Base-by-base conservation (phyloP, 2,797 vertebrate genomes). In the Cyprinella venusta region DNA sequence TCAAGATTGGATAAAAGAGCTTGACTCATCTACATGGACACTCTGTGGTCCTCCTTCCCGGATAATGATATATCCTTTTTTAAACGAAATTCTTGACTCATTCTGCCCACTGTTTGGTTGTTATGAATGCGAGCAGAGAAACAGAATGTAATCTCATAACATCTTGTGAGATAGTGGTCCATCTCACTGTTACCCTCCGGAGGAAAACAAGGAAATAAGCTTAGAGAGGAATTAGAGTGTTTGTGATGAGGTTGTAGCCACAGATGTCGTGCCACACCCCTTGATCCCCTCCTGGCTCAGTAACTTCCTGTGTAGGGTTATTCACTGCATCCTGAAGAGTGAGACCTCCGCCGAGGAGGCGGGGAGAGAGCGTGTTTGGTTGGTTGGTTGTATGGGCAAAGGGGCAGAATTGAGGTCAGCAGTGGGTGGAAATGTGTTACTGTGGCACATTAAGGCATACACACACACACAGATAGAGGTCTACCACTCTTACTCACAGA, bases 221-320 rank as follows among this genome's bases (percentile, higher is more conserved):
- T 78, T 15, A 56, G 33, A 79, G 77, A 76, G 71, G 52, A 83
- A 77, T 85, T 83, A 84, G 79, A 76, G 82, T 86, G 83, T 83
- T 75, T 80, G 72, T 61, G 59, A 83, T 85, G 80, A 87, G 45
- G 76, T 85, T 86, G 84, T 77, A 79, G 86, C 91, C 88, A 86
- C 90, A 90, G 86, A 92, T 90, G 91, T 91, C 78, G 77, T 65
- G 80, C 92, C 92, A 92, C 94, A 94, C 94, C 94, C 93, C 88
- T 87, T 82, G 90, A 90, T 90, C 33, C 79, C 63, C 90, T 87
- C 82, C 87, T 88, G 91, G 84, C 86, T 84, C 86, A 84, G 79
- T 89, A 83, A 86, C 82, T 86, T 89, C 84, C 88, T 90, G 87
- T 81, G 61, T 54, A 68, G 75, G 74, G 85, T 91, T 90, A 88